A percentile compares a stretch with the other conserved stretches of the same genome.
phyloP scores from a whole-genome alignment of 2,797 vertebrate genomes.

The Myripristis murdjan region DNA sequence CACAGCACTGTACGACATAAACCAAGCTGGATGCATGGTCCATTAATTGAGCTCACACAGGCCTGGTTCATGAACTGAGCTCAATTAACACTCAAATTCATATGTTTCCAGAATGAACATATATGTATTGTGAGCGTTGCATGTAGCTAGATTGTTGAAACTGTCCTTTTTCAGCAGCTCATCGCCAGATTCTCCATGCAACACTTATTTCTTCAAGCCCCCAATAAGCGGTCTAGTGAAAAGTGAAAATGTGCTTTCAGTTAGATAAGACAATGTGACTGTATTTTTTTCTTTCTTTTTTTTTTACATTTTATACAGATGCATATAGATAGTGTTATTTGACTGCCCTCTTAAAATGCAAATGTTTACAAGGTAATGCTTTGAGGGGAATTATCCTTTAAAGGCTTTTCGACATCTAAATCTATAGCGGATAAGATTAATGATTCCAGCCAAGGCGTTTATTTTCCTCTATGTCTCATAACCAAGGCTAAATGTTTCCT shows the following conservation, averaged over 20 bases:
- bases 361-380: constrained; percentile 50
- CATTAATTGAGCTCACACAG: not conserved
- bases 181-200: constrained; percentile 12
- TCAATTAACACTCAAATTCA: not conserved
- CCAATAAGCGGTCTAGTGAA: constrained; percentile 21
- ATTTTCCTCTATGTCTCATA: constrained; percentile 37
- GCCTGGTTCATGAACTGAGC: not conserved
- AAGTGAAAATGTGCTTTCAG: constrained; percentile 49
- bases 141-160: constrained; percentile 51
- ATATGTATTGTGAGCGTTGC: constrained; percentile 47
- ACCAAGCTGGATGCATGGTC: not conserved
- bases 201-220: constrained; percentile 13
- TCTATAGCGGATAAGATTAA: constrained; percentile 35
- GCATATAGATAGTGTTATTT: constrained; percentile 29
- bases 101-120: constrained; percentile 3
- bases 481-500: constrained; percentile 52
- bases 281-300: constrained; percentile 29
- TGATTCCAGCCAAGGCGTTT: constrained; percentile 32
- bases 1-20: no score
- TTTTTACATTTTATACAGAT: constrained; percentile 40
- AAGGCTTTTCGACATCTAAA: constrained; percentile 17
- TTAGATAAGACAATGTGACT: constrained; percentile 51
- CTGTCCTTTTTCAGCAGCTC: constrained; percentile 17
- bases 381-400: constrained; percentile 10
- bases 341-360: constrained; percentile 35